Base-by-base conservation (phyloP, 2,797 vertebrate genomes). In the Momotus momota region DNA sequence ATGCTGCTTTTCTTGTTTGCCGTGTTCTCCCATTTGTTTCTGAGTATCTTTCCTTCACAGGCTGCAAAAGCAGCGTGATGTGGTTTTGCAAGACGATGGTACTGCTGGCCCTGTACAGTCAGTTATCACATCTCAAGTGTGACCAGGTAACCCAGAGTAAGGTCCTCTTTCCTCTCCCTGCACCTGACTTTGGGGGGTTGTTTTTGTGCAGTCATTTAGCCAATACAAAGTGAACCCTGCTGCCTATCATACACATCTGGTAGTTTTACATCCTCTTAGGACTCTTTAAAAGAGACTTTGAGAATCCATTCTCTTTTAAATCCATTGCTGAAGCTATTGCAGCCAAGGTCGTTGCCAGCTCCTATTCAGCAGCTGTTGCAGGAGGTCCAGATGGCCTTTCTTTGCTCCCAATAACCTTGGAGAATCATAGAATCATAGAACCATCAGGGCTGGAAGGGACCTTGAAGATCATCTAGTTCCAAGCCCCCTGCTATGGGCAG, bases 301-400 rank as follows among this genome's bases (percentile, higher is more conserved):
- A 70, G 93, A 77, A 60, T 33, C 40, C 1, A 0, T 67, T 61
- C 65, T 75, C 52, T 46, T 52, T n/a, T n/a, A 84, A 95, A 93
- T 89, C 87, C 77, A 62, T 61, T 8, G 18, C 79, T 61, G 43
- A 74, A 91, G 89, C 38, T 31, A 14, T 29, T 17, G 33, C 69
- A 84, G 73, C 57, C 52, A 75, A 93, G 81, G 74, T 92, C 73
- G 72, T 83, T 74, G 64, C 60, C 54, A 54, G 69, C 41, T 88
- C 80, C 3, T 1, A 27, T 86, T 74, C 81, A 61, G 45, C 1
- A 4, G 65, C 61, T 89, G 33, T 74, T 81, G 55, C 6, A 82
- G 69, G 75, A 87, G 86, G 65, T 74, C 83, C 81, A 92, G 91
- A 83, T 84, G 65, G 87, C 91, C 80, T 64, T 92, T 77, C 73